Conservation (phyloP, 2,113 vertebrate genomes). For the Serinus canaria region DNA sequence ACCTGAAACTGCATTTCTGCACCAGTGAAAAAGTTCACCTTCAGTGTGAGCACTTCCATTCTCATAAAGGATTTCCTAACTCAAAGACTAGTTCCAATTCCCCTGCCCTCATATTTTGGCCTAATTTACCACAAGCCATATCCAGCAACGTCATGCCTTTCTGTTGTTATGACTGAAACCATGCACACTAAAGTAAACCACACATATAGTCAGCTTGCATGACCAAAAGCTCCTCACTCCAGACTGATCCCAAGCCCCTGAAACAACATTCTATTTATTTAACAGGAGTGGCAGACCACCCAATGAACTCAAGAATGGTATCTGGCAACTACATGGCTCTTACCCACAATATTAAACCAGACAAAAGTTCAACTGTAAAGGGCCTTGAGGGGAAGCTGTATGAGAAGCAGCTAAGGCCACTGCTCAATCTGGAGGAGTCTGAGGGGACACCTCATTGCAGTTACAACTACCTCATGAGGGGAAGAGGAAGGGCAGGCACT, state of each 20-base stretch:
- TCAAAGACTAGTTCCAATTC: not conserved
- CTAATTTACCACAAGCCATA: not conserved
- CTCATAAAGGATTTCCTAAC: not conserved
- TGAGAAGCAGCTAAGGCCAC: not conserved
- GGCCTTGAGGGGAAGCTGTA: not conserved
- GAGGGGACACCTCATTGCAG: accelerated
- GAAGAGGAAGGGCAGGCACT: not conserved
- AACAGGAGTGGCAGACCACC: not conserved
- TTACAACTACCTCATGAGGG: accelerated
- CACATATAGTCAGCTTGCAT: accelerated
- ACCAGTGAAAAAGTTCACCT: not conserved
- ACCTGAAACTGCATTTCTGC: not conserved
- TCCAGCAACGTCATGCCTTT: not conserved
- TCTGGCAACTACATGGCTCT: not conserved
- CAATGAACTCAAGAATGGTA: not conserved
- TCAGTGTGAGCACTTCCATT: not conserved
- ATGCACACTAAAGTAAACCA: not conserved
- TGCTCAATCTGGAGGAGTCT: not conserved
- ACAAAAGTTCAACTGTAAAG: not conserved
- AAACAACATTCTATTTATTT: not conserved
- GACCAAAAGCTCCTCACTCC: not conserved
- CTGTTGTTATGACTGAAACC: not conserved
- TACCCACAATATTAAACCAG: not conserved
- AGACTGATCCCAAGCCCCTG: not conserved
- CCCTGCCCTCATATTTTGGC: not conserved